Evolutionary conservation across 1,140 invertebrate species (phyloP).

Genomic region (Drosophila rufa): DNA sequence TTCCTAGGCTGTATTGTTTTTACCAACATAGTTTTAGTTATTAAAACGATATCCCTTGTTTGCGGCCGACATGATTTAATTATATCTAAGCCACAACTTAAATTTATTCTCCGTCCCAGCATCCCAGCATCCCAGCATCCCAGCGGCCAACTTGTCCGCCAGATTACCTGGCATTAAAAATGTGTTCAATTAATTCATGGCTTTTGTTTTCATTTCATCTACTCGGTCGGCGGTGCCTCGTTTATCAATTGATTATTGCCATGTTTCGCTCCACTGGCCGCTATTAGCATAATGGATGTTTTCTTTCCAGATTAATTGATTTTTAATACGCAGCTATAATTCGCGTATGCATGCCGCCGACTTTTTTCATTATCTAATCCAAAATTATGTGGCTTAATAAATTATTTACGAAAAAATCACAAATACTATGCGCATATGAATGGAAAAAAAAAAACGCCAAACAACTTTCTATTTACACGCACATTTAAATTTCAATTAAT

Average conservation of each 20-base stretch:
- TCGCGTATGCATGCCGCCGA: slow-evolving; percentile 14
- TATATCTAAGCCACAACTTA: slow-evolving; percentile 35
- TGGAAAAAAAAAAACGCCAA: not conserved
- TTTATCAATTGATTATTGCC: slow-evolving; percentile 42
- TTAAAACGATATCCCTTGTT: slow-evolving; percentile 14
- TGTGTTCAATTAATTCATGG: slow-evolving; percentile 47
- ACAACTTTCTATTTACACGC: slow-evolving; percentile 56
- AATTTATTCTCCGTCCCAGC: slow-evolving; percentile 13
- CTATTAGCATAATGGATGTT: slow-evolving; percentile 55
- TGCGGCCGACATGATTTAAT: slow-evolving; percentile 17
- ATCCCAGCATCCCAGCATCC: too few relatives aligned
- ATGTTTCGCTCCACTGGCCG: not conserved
- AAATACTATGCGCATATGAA: not conserved
- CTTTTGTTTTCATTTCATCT: slow-evolving; percentile 39
- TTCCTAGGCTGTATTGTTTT: not conserved
- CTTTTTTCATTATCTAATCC: slow-evolving; percentile 52
- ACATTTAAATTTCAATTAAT: slow-evolving; percentile 61
- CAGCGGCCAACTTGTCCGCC: slow-evolving; percentile 15
- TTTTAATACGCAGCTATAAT: slow-evolving; percentile 52
- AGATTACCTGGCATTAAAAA: slow-evolving; percentile 40
- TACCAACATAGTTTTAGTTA: slow-evolving; percentile 3
- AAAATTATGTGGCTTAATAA: slow-evolving; percentile 61
- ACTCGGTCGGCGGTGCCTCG: slow-evolving; percentile 11
- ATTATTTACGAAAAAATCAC: slow-evolving; percentile 42
- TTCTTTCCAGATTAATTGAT: slow-evolving; percentile 56